phyloP scores from a whole-genome alignment of 2,797 vertebrate genomes.

The Spinus olivaceus region DNA sequence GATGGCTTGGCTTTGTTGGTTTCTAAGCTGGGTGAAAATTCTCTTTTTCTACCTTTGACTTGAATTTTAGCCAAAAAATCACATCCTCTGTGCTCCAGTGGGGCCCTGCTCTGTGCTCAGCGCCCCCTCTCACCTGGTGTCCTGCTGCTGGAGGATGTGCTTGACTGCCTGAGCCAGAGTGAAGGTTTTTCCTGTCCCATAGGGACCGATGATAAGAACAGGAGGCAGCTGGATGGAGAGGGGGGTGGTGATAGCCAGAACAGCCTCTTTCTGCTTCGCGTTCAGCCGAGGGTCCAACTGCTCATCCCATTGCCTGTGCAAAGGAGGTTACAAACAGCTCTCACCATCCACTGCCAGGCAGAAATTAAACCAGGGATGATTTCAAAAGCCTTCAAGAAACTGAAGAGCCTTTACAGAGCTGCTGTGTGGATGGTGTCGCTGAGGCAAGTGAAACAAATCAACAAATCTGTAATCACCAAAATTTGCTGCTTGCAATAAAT shows the following conservation, averaged over 20 bases:
- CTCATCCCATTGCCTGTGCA: constrained; percentile 94
- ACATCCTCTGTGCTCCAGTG: not conserved
- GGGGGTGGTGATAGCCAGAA: constrained; percentile 96
- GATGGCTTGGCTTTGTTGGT: not conserved
- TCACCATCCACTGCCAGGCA: not conserved
- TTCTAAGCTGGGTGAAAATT: constrained; percentile 20
- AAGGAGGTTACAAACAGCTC: not conserved
- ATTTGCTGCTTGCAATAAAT: not conserved
- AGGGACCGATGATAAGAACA: constrained; percentile 97
- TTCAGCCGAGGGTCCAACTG: constrained; percentile 98
- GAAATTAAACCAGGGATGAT: not conserved
- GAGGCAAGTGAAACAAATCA: not conserved
- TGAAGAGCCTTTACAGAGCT: not conserved
- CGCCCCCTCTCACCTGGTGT: constrained; percentile 83
- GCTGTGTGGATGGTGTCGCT: not conserved
- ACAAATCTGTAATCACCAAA: not conserved
- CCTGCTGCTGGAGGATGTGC: constrained; percentile 95
- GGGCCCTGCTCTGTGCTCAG: not conserved
- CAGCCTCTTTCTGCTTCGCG: constrained; percentile 98
- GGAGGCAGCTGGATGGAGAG: constrained; percentile 89
- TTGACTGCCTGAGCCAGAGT: constrained; percentile 98
- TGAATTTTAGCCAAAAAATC: not conserved
- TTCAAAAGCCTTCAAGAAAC: not conserved
- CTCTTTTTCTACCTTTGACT: not conserved
- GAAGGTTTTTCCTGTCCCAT: constrained; percentile 99